Base-by-base conservation (phyloP, 2,797 vertebrate species). In the Sebastes kiyomatsui region DNA sequence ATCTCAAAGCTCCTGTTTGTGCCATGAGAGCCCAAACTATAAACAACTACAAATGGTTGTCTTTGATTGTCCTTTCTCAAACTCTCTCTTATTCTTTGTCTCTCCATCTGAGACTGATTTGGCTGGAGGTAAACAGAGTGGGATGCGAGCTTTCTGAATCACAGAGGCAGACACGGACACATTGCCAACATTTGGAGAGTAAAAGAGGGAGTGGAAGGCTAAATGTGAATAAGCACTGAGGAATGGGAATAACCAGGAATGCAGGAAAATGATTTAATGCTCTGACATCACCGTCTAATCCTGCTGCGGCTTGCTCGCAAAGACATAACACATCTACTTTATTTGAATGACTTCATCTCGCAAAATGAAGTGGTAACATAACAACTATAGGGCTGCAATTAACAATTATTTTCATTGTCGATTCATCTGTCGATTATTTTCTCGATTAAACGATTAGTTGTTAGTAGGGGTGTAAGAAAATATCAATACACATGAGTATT, bases 111-210 rank as follows among this genome's bases (percentile, higher is more conserved):
- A 80, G 71, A 55, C 20, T 1, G 28, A 81, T 80, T 83, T 81
- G 82, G 84, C 72, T 54, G 10, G 22, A 74, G 60, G 78, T 84
- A 77, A 89, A 86, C 83, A 78, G 67, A 72, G 75, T 79, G 78
- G 77, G 76, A 77, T 56, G 46, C 6, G 9, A 46, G 60, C 27
- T 79, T 71, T 67, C 78, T 82, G 77, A 81, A 81, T 84, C 77
- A 71, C 7, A 77, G 69, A 65, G 65, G 75, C 75, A 81, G 68
- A 79, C 70, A n/a, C 18, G 72, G 55, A 82, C 55, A 72, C 54
- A 76, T 72, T 81, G 77, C 62, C 89, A 87, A 74, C 70, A 54
- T 75, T 72, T 71, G 61, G 42, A 77, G 67, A 49, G 27, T 25
- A 30, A 85, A 69, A 75, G n/a, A 56, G 18, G 55, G 55, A 72